Percentiles rank a stretch among this genome's conserved stretches.
Evolutionary conservation across 1,140 invertebrate genomes (phyloP).

Genomic region (Cotesia vestalis): DNA sequence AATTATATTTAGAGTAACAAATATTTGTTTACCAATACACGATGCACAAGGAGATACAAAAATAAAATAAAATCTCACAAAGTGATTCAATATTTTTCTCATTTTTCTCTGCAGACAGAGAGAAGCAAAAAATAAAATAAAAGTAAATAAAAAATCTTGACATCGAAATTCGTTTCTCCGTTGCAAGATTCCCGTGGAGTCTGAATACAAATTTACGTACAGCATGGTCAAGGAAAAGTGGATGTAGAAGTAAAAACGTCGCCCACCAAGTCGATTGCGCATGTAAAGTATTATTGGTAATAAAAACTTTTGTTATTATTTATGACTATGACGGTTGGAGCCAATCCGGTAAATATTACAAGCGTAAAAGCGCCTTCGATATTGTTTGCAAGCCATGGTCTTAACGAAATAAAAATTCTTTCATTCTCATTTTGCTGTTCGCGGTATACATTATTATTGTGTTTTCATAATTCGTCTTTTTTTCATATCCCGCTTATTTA

Average conservation of each 20-base stretch:
- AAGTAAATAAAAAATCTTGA: background rate
- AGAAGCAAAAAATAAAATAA: background rate
- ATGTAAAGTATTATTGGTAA: slow-evolving; percentile 47
- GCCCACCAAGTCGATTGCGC: slow-evolving; percentile 27
- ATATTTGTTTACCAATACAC: too few relatives aligned
- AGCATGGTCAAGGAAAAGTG: slow-evolving; percentile 26
- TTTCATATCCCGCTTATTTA: background rate
- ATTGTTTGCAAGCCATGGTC: slow-evolving; percentile 20
- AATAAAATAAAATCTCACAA: too few relatives aligned
- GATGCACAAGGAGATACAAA: too few relatives aligned
- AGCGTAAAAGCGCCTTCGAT: slow-evolving; percentile 17
- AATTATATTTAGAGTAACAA: too few relatives aligned
- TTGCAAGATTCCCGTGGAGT: slow-evolving; percentile 21
- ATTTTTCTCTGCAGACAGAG: too few relatives aligned
- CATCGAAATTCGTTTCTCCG: background rate
- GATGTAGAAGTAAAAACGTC: slow-evolving; percentile 22
- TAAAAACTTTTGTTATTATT: slow-evolving; percentile 45
- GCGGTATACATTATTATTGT: background rate
- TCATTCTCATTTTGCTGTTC: background rate
- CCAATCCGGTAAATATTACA: slow-evolving; percentile 34
- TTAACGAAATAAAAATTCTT: background rate
- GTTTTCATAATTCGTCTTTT: background rate
- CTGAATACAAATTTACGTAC: slow-evolving; percentile 7
- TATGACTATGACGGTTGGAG: slow-evolving; percentile 37
- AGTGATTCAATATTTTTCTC: too few relatives aligned